Evolutionary conservation across 2,113 vertebrate genomes (phyloP), one percentile per base, ranked within the genome.

Genomic region (Polyodon spathula): DNA sequence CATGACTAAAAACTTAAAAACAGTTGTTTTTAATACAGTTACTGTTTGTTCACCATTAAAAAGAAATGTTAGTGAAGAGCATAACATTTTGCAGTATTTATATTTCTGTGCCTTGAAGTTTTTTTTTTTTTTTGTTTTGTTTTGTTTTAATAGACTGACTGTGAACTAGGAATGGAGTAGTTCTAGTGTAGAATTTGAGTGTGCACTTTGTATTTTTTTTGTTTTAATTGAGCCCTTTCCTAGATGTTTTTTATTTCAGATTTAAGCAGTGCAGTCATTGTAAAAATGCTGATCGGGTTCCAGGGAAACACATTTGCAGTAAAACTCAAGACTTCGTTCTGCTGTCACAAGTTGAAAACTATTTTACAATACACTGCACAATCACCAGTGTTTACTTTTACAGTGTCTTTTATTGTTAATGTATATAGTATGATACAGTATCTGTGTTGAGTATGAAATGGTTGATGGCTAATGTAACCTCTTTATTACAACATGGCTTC

Each of bases 291-390:
- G 39, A 53, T 41, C 11, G 5, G 5, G 53, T 54, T 54, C n/a
- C 6, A 10, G 50, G 63, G 46, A 39, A 63, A 50, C 8, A 27
- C 37, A 15, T 55, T 65, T 65, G 51, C 58, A 54, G 40, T 50
- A 60, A 60, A 60, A 40, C 54, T 65, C 40, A 27, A 16, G 12
- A 15, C n/a, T 54, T 50, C n/a, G 10, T 14, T 54, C 10, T 16
- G 6, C 54, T 55, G 12, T 27, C 39, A 41, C 56, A 15, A 40
- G 15, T 16, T 60, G 58, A 40, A 43, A 3, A 12, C 56, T 63
- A 15, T 37, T 58, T 50, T 53, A 42, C 38, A 37, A 27, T 64
- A 57, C 43, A 44, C 17, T 60, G 44, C 60, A 55, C 52, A 60
- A 44, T 56, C 43, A 37, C 8, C 40, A 9, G 14, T 50, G 46